phyloP scores from a whole-genome alignment of 2,888 invertebrate species.

The Drosophila emarginata region DNA sequence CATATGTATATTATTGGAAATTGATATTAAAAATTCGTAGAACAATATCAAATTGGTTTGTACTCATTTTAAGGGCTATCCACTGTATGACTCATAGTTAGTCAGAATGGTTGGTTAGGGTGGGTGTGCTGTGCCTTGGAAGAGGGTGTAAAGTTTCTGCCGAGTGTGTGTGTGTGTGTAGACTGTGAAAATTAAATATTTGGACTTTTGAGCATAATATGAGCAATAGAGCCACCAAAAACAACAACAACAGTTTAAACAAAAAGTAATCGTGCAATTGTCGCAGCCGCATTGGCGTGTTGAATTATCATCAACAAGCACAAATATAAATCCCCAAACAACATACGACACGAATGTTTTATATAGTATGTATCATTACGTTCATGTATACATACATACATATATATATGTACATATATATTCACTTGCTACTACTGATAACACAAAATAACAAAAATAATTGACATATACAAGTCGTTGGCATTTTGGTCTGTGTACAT shows the following conservation, averaged over 20 bases:
- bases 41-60: background rate
- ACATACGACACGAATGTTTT: constrained; percentile 25
- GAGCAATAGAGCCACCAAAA: background rate
- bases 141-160: no score
- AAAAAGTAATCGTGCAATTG: constrained; percentile 45
- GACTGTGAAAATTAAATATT: background rate
- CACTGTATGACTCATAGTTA: background rate
- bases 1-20: background rate
- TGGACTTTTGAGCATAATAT: background rate
- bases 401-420: background rate
- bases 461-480: constrained; percentile 2
- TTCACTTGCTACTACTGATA: background rate
- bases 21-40: background rate
- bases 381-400: background rate
- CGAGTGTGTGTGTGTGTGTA: no score
- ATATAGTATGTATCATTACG: background rate
- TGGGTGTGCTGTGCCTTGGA: background rate
- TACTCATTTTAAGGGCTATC: background rate
- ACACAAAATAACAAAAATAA: background rate
- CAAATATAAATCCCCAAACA: constrained; percentile 86
- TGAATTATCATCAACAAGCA: constrained; percentile 53
- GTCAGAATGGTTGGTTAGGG: no score
- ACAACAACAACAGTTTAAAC: background rate
- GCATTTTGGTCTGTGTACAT: constrained; percentile 8
- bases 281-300: constrained; percentile 53